Conservation (phyloP, 2,113 vertebrate genomes). For the Microtus oregoni region DNA sequence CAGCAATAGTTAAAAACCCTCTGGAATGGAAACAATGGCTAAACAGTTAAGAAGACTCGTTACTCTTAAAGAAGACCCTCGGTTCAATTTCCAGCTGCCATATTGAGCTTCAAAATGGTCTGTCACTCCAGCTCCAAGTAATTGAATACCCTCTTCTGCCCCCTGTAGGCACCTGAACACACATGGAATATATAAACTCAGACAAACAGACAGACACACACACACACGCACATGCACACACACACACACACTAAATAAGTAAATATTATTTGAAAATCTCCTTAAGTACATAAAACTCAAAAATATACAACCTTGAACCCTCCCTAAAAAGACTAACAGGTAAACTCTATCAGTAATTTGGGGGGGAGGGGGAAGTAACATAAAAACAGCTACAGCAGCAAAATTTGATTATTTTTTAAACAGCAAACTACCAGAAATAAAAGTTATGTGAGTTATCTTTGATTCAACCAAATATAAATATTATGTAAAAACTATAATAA, state of each 20-base stretch:
- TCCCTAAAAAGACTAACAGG: not conserved
- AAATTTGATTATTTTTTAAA: not conserved
- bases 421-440: not conserved
- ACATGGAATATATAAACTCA: not conserved
- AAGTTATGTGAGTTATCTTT: not conserved
- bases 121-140: not conserved
- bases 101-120: not conserved
- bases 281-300: not conserved
- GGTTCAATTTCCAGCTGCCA: not conserved
- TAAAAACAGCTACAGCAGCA: not conserved
- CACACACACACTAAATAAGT: not conserved
- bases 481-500: not conserved
- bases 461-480: conserved; percentile 3
- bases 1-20: not conserved
- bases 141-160: not conserved
- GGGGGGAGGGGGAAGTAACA: not conserved
- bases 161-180: not conserved
- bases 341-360: not conserved
- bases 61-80: not conserved
- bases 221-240: too few relatives aligned
- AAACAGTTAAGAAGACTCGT: not conserved
- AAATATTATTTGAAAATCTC: not conserved
- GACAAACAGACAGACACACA: rapidly evolving
- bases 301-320: not conserved
- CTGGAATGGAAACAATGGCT: not conserved